Base-by-base conservation (phyloP, 2,797 vertebrate species). In the Ctenopoma kingsleyae region DNA sequence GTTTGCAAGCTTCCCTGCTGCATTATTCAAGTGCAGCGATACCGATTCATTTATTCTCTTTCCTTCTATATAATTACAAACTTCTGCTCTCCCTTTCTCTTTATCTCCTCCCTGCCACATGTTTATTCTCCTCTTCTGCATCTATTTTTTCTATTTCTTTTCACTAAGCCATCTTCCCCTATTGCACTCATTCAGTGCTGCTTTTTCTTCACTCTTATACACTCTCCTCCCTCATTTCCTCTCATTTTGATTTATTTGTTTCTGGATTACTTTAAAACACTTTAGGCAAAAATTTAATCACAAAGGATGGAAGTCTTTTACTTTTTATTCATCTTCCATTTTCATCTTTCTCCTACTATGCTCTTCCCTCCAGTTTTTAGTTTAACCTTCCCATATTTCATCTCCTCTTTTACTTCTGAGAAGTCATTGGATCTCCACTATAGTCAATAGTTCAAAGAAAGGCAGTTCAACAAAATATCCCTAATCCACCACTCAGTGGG, bases 41-140 rank as follows among this genome's bases (percentile, higher is more conserved):
- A 85, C 87, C 73, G 87, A 89, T 88, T 89, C 88, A 84, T 87
- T 92, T 91, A 79, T 86, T 87, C 69, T 69, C 54, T 53, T 62
- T 54, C 54, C 20, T 43, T 51, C 75, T 85, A 81, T 79, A 76
- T 88, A 86, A 90, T 92, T 88, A 90, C 80, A 87, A 91, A 89
- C 80, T 79, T 75, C 54, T 66, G 65, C 74, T 67, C 46, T 50
- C 27, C 2, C 36, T 68, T 52, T 65, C 62, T 50, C 76, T 80
- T 73, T 77, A 80, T 74, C 82, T 82, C 62, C 49, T 32, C 51
- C 38, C 67, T 25, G 50, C 60, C 73, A 57, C 71, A 20, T 62
- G 59, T 58, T 51, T 23, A 61, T 64, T 49, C 70, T 43, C 0
- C 60, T 52, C 23, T 40, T 54, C 51, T 50, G 41, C 35, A 51